Percentiles rank a stretch among this genome's conserved stretches.
phyloP scores from a whole-genome alignment of 2,888 invertebrate species.

The Drosophila multiciliata region DNA sequence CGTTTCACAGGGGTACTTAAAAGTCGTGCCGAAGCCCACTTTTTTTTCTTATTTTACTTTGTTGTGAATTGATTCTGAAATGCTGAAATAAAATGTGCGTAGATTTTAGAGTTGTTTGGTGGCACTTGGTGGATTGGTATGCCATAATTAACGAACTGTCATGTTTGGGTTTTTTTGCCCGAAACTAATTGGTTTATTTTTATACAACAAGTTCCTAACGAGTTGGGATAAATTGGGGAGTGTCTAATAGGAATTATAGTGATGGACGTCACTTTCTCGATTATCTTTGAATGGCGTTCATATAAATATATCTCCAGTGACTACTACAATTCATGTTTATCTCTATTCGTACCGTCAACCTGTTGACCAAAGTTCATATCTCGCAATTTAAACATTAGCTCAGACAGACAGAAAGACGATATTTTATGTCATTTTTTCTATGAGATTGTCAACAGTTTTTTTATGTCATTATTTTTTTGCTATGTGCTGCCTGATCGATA shows the following conservation, averaged over 20 bases:
- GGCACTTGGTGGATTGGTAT: conserved; percentile 16
- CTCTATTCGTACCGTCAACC: conserved; percentile 23
- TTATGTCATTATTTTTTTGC: conserved; percentile 19
- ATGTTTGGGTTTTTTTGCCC: conserved; percentile 10
- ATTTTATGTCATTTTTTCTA: conserved; percentile 68
- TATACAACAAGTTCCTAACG: conserved; percentile 6
- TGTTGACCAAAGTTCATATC: conserved; percentile 38
- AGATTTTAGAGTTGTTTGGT: conserved; percentile 21
- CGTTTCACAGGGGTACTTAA: background rate
- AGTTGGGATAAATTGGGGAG: conserved; percentile 4
- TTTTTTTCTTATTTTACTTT: conserved; percentile 3
- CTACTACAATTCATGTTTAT: background rate
- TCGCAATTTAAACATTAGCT: conserved; percentile 54
- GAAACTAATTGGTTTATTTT: conserved; percentile 15
- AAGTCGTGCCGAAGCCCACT: background rate
- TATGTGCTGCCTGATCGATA: conserved; percentile 10
- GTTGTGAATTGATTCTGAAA: conserved; percentile 32
- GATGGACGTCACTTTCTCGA: background rate
- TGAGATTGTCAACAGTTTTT: conserved; percentile 71
- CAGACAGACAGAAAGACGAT: conserved; percentile 54
- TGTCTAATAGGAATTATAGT: background rate
- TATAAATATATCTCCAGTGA: background rate
- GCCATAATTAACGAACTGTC: conserved; percentile 33
- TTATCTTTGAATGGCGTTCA: background rate
- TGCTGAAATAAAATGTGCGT: conserved; percentile 35